A percentile compares a stretch with the other conserved stretches of the same genome.
phyloP scores from a whole-genome alignment of 2,888 invertebrate genomes.

The Carabus problematicus region DNA sequence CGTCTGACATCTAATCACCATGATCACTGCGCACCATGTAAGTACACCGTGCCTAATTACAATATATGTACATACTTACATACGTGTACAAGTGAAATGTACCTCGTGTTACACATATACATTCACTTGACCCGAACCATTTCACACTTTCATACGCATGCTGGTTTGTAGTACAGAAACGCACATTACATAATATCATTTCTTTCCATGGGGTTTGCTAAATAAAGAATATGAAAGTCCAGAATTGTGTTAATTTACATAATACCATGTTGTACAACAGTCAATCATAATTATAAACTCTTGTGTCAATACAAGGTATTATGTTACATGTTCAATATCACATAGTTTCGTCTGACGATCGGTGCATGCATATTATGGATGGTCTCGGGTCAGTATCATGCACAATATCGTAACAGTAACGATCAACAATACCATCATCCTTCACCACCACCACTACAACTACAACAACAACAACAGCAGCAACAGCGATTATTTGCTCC shows the following conservation, averaged over 20 bases:
- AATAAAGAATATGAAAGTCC: too few relatives aligned
- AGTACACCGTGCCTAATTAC: too few relatives aligned
- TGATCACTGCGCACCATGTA: too few relatives aligned
- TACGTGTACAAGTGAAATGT: neutral
- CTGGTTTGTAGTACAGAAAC: neutral
- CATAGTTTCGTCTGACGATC: too few relatives aligned
- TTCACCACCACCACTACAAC: too few relatives aligned
- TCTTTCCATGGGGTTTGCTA: too few relatives aligned
- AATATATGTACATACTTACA: too few relatives aligned
- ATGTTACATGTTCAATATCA: neutral
- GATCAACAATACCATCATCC: neutral
- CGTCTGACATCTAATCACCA: too few relatives aligned
- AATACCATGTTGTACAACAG: neutral
- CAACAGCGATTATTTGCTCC: slow-evolving; percentile 31
- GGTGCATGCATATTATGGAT: neutral
- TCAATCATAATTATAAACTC: too few relatives aligned
- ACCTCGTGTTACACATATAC: neutral
- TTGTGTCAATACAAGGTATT: neutral
- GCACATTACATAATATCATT: neutral
- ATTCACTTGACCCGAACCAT: neutral
- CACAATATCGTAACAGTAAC: slow-evolving; percentile 17
- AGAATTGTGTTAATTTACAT: too few relatives aligned
- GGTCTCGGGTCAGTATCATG: slow-evolving; percentile 17
- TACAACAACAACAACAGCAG: slow-evolving; percentile 46
- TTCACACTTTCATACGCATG: neutral